Percentiles rank a stretch among this genome's conserved stretches.
Evolutionary conservation across 2,797 vertebrate genomes (phyloP).

Genomic region (Chelidonichthys spinosus): DNA sequence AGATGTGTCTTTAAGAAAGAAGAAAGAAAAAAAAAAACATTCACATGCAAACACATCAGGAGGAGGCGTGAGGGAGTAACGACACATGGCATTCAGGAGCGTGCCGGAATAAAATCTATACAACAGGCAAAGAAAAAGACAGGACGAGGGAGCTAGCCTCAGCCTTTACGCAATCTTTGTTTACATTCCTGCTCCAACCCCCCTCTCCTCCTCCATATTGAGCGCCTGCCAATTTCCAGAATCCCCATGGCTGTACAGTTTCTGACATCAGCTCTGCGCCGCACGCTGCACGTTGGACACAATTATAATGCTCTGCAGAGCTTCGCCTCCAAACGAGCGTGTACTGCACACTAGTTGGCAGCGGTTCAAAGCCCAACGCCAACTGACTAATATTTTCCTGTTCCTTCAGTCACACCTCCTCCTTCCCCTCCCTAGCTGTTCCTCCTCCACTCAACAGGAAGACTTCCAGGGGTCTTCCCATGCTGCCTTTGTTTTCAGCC

Average conservation of each 20-base stretch:
- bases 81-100: background rate
- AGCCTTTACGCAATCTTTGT: slow-evolving; percentile 82
- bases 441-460: slow-evolving; percentile 55
- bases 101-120: slow-evolving; percentile 17
- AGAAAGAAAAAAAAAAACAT: slow-evolving; percentile 13
- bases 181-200: slow-evolving; percentile 80
- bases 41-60: slow-evolving; percentile 17
- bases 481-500: slow-evolving; percentile 35
- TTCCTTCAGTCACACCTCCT: slow-evolving; percentile 54
- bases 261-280: slow-evolving; percentile 76
- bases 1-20: slow-evolving; percentile 10
- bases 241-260: slow-evolving; percentile 70
- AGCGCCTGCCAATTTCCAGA: slow-evolving; percentile 77
- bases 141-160: slow-evolving; percentile 53
- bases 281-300: slow-evolving; percentile 59
- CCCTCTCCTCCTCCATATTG: slow-evolving; percentile 55
- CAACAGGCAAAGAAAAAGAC: slow-evolving; percentile 23
- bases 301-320: slow-evolving; percentile 63
- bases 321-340: slow-evolving; percentile 67
- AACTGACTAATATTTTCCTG: slow-evolving; percentile 50
- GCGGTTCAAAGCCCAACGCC: slow-evolving; percentile 66
- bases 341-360: slow-evolving; percentile 71
- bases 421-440: slow-evolving; percentile 21
- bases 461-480: slow-evolving; percentile 47
- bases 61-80: slow-evolving; percentile 9